Evolutionary conservation across 1,140 invertebrate genomes (phyloP), one percentile per base, ranked within the genome.

Genomic region (Neoseiulus cucumeris): DNA sequence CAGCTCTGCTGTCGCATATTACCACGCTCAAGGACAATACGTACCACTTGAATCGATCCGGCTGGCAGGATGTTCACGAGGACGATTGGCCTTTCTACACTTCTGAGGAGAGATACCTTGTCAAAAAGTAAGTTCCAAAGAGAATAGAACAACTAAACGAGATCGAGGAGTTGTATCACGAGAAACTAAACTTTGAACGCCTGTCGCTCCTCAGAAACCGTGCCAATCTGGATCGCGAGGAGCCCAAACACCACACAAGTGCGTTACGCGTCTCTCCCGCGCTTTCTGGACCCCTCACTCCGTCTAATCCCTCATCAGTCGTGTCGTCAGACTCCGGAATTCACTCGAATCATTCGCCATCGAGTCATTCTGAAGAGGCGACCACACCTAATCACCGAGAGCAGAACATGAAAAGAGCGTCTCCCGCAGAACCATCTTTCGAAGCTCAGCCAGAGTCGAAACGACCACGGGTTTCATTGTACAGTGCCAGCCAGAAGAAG

Each of bases 1-100:
- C 80, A 72, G 82, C 80, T 68, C 81, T 89, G 69, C 77, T 95
- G 69, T 84, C 83, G 69, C 83, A 86, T 73, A 83, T 94, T 66
- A 84, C 87, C 65, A 78, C 75, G 45, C 78, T 88, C 73, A 85
- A 86, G 72, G 87, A 92, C 75, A 93, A 93, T 77, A 84, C 83
- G 69, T 94, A 89, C 77, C 83, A 87, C 72, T 79, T 96, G 73
- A 81, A 84, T 64, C 84, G 86, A 71, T 82, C 86, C 71, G 79
- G 88, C 68, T 94, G 89, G 87, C 89, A 87, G 74, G 89, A 94
- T 73, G 89, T 96, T 55, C 84, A 87, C 71, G 86, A 89, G 72
- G 89, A 94, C 73, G 70, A 72, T 51, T 96, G 91, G 91, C 86
- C 87, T 42, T 92, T 86, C 78, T 95, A 91, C 72, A 83, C 84